Evolutionary conservation across 2,888 invertebrate species (phyloP).

Genomic region (Cantharis lateralis): DNA sequence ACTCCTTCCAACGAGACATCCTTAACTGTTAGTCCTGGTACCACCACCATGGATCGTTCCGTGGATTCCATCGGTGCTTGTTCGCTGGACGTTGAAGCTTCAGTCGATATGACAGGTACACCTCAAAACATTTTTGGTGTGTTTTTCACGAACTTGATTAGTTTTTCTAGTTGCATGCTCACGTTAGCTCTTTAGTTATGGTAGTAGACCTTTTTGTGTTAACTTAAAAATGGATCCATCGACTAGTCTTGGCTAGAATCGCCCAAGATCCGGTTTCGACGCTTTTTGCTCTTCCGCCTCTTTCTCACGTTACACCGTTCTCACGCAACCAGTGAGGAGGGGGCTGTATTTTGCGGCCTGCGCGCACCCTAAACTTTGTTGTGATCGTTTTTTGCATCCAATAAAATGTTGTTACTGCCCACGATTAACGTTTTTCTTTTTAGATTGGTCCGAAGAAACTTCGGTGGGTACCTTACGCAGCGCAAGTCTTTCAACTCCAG

Average conservation of each 20-base stretch:
- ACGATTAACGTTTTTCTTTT: constrained; percentile 38
- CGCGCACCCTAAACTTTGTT: neutral
- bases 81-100: constrained; percentile 81
- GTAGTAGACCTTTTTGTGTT: neutral
- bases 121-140: neutral
- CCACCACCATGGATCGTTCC: constrained; percentile 72
- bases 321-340: no score
- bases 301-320: neutral
- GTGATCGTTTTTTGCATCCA: neutral
- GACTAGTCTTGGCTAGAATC: neutral
- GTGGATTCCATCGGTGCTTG: constrained; percentile 87
- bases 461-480: constrained; percentile 60
- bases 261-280: neutral
- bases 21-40: constrained; percentile 51
- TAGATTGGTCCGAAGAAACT: constrained; percentile 59
- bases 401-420: neutral
- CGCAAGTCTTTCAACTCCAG: constrained; percentile 50
- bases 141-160: neutral
- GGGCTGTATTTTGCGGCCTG: neutral
- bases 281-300: neutral
- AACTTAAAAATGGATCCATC: neutral
- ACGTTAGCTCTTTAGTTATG: neutral
- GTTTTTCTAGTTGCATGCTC: neutral
- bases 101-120: constrained; percentile 77
- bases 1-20: constrained; percentile 24